phyloP scores from a whole-genome alignment of 2,113 vertebrate species.

The Rallus limicola region DNA sequence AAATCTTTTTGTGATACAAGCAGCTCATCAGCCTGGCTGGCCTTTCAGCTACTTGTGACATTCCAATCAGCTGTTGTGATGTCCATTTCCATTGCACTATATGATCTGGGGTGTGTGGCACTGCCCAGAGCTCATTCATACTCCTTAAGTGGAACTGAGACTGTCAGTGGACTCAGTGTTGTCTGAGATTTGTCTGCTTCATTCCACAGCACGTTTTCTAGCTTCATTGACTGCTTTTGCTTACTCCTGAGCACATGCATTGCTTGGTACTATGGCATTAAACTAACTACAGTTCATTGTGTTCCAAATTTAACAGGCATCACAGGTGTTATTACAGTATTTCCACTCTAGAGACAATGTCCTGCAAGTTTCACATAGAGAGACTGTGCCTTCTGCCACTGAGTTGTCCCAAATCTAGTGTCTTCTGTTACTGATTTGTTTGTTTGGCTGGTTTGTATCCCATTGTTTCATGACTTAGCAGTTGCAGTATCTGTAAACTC shows the following conservation, averaged over 20 bases:
- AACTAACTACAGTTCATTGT: neutral
- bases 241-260: neutral
- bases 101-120: neutral
- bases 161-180: neutral
- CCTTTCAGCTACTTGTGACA: neutral
- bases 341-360: neutral
- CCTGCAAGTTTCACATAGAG: neutral
- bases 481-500: neutral
- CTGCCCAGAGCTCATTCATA: neutral
- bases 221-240: neutral
- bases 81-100: neutral
- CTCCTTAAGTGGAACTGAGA: neutral
- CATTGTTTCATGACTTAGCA: neutral
- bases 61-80: neutral
- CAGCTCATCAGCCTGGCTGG: neutral
- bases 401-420: neutral
- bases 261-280: neutral
- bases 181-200: neutral
- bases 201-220: neutral
- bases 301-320: neutral
- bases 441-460: neutral
- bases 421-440: neutral
- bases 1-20: neutral
- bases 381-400: neutral
- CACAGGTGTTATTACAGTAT: neutral